A percentile compares a stretch with the other conserved stretches of the same genome.
phyloP scores from a whole-genome alignment of 2,888 invertebrate species.

The Barypeithes pellucidus region DNA sequence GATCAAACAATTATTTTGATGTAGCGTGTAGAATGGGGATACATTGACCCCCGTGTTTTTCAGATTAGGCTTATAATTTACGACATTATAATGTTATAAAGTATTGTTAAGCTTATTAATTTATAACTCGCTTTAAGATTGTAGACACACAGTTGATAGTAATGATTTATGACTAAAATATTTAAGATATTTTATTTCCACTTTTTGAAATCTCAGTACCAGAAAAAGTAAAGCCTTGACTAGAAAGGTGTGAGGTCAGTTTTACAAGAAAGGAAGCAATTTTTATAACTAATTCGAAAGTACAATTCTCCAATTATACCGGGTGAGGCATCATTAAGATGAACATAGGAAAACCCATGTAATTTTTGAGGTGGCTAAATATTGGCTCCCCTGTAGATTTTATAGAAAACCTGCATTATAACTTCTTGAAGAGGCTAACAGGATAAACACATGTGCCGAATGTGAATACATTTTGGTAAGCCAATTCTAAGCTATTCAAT shows the following conservation, averaged over 20 bases:
- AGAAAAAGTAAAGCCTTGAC: neutral
- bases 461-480: no score
- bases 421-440: no score
- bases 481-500: no score
- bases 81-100: neutral
- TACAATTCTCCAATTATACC: no score
- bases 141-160: slow-evolving; percentile 12
- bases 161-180: neutral
- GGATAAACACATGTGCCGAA: no score
- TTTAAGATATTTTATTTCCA: neutral
- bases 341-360: no score
- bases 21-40: slow-evolving; percentile 28
- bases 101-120: slow-evolving; percentile 8
- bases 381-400: no score
- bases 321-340: no score
- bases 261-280: neutral
- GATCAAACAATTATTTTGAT: slow-evolving; percentile 44
- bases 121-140: slow-evolving; percentile 13
- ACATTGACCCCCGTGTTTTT: slow-evolving; percentile 39
- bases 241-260: neutral
- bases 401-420: no score
- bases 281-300: no score
- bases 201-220: neutral
- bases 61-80: neutral
- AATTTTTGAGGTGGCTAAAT: no score